Conservation (phyloP, 2,113 vertebrate species). For the Alaudala cheleensis region DNA sequence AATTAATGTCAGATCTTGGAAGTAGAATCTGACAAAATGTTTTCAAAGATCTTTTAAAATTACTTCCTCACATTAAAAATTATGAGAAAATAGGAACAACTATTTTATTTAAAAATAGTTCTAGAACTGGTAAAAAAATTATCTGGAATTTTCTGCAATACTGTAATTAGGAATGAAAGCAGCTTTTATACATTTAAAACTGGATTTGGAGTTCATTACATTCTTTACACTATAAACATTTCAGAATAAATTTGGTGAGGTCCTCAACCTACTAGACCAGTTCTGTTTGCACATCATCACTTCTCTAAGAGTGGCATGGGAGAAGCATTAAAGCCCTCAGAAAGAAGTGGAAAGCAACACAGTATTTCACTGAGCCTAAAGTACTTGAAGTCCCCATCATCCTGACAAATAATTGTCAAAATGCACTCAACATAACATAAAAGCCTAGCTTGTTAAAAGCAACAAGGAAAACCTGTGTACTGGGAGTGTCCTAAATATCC, state of each 20-base stretch:
- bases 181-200: background rate
- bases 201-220: background rate
- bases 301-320: background rate
- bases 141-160: background rate
- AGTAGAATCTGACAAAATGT: background rate
- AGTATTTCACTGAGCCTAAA: background rate
- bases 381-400: background rate
- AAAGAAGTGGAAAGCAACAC: background rate
- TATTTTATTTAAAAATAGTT: background rate
- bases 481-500: background rate
- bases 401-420: background rate
- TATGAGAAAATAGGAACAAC: background rate
- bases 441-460: background rate
- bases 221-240: background rate
- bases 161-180: background rate
- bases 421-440: background rate
- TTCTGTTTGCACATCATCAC: background rate
- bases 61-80: background rate
- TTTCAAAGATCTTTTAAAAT: background rate
- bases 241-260: background rate
- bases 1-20: background rate
- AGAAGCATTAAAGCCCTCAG: background rate
- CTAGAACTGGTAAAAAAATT: background rate
- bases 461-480: background rate
- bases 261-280: background rate